Percentiles rank a stretch among this genome's conserved stretches.
phyloP scores from a whole-genome alignment of 2,888 invertebrate genomes.

The Euzetes globulus region DNA sequence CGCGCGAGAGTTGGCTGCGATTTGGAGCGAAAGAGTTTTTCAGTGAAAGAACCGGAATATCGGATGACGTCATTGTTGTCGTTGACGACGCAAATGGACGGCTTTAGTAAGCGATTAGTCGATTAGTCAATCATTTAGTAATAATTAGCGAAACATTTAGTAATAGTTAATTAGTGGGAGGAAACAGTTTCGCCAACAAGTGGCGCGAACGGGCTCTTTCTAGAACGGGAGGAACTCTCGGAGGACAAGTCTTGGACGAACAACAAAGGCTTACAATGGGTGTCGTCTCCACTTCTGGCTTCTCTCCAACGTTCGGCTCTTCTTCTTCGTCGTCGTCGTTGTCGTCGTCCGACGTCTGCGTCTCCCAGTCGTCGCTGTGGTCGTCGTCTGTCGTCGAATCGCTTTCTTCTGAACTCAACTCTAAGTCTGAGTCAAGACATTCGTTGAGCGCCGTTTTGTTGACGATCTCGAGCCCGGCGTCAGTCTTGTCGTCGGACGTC shows the following conservation, averaged over 20 bases:
- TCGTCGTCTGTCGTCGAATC: background rate
- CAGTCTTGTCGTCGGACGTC: background rate
- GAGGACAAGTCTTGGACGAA: too few relatives aligned
- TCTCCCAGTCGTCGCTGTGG: background rate
- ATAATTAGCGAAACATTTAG: background rate
- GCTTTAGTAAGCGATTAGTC: background rate
- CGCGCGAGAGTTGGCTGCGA: slow-evolving; percentile 28
- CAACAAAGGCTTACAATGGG: too few relatives aligned
- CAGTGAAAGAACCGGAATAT: slow-evolving; percentile 36
- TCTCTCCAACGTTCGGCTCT: too few relatives aligned
- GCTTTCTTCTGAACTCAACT: background rate
- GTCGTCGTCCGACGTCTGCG: background rate
- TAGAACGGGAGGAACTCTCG: background rate
- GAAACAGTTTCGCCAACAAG: background rate
- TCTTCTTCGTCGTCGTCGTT: background rate
- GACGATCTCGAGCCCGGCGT: too few relatives aligned
- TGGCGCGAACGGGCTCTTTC: background rate
- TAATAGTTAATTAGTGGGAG: background rate
- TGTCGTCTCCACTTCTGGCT: too few relatives aligned
- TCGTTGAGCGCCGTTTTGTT: too few relatives aligned
- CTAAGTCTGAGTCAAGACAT: background rate
- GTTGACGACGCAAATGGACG: slow-evolving; percentile 1
- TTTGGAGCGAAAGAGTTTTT: slow-evolving; percentile 35
- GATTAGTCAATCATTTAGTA: background rate
- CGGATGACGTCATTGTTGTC: slow-evolving; percentile 1